Percentiles rank a stretch among this genome's conserved stretches.
Evolutionary conservation across 2,113 vertebrate genomes (phyloP).

Genomic region (Fregetta grallaria): DNA sequence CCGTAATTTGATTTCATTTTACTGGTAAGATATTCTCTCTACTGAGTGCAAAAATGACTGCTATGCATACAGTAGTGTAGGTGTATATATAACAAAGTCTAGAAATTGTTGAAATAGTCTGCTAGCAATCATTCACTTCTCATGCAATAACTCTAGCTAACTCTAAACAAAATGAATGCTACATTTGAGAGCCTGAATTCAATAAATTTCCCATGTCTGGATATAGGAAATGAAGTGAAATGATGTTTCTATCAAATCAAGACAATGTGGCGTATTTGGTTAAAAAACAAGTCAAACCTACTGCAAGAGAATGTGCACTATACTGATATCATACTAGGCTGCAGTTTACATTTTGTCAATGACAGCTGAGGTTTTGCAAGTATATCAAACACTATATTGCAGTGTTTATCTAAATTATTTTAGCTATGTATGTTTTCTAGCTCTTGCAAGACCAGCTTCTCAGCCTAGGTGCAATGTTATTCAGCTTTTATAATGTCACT

Average conservation of each 20-base stretch:
- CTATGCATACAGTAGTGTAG: background rate
- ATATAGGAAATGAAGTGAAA: constrained; percentile 21
- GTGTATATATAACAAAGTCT: background rate
- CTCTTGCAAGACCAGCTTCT: background rate
- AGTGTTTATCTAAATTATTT: background rate
- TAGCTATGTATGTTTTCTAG: background rate
- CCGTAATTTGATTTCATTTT: background rate
- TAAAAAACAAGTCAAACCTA: background rate
- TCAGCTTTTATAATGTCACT: background rate
- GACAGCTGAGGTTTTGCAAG: background rate
- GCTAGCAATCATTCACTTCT: background rate
- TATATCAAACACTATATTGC: background rate
- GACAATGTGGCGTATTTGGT: background rate
- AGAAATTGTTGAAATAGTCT: background rate
- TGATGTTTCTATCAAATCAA: background rate
- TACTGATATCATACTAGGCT: background rate
- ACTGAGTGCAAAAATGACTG: background rate
- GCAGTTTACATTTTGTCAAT: background rate
- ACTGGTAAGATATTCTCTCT: background rate
- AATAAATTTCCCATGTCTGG: constrained; percentile 18
- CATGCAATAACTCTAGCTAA: background rate
- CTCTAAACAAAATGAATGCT: constrained; percentile 42
- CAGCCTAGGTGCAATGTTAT: background rate
- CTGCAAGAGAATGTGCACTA: background rate
- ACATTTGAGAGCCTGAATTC: background rate